Evolutionary conservation across 1,140 invertebrate genomes (phyloP), one percentile per base, ranked within the genome.

Genomic region (Propsilocerus akamusi): DNA sequence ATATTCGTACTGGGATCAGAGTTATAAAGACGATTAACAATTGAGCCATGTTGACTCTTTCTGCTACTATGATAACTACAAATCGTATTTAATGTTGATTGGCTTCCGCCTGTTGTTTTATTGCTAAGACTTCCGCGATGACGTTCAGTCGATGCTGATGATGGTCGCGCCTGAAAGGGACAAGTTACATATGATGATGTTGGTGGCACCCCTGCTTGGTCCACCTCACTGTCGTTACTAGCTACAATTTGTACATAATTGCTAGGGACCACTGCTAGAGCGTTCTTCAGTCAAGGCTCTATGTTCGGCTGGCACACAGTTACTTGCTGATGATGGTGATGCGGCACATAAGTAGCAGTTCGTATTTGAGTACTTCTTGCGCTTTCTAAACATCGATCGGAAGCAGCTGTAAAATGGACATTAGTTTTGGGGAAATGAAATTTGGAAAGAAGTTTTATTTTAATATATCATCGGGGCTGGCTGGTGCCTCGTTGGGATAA

Each of bases 351-450:
- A 58, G 57, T 63, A 65, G 54, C 63, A 61, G 54, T 65, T 60
- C 60, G 62, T 60, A 58, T 61, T 59, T 63, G 63, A 55, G 59
- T 62, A 65, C 58, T 64, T 65, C 60, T 59, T 60, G 59, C 61
- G 63, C 61, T 72, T 67, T 68, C 70, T 64, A 72, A 75, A 74
- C 68, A 76, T 63, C 68, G 73, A 68, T 77, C 74, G 60, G 71
- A 76, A 57, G 73, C 74, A 75, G 71, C 74, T 75, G 70, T 63
- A 72, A 41, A 23, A 41, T 46, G n/a, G n/a, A n/a, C n/a, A n/a
- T n/a, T n/a, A n/a, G n/a, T n/a, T n/a, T n/a, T n/a, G n/a, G n/a
- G n/a, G n/a, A n/a, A n/a, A n/a, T n/a, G n/a, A n/a, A n/a, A n/a
- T n/a, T n/a, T n/a, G n/a, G n/a, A n/a, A n/a, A n/a, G n/a, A n/a